A percentile compares a stretch with the other conserved stretches of the same genome.
Evolutionary conservation across 2,797 vertebrate genomes (phyloP).

Genomic region (Natrix natrix): DNA sequence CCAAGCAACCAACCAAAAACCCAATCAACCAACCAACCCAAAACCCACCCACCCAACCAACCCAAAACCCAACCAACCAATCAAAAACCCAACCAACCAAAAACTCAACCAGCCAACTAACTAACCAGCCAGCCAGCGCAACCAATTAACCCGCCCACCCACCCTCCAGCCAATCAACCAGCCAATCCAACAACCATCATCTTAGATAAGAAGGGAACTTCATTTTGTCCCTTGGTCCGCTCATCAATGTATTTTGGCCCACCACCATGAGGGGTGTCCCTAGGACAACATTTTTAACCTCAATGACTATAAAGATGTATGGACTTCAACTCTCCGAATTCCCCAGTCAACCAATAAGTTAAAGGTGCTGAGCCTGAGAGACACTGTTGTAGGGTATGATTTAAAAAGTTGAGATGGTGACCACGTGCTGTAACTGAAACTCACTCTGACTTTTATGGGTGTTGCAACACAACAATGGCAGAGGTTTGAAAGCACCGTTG

Average conservation of each 20-base stretch:
- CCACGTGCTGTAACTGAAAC: neutral
- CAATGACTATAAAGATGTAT: neutral
- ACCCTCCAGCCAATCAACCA: no score
- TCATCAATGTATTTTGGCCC: neutral
- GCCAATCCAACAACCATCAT: no score
- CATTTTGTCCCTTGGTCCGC: neutral
- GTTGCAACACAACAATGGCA: neutral
- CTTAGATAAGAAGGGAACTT: neutral
- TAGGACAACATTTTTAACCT: neutral
- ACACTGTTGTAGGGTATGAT: neutral
- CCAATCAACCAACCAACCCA: no score
- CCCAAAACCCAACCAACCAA: no score
- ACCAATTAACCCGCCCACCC: no score
- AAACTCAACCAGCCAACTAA: no score
- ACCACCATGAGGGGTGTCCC: fast-evolving
- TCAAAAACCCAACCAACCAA: no score
- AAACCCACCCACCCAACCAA: no score
- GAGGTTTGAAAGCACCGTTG: neutral
- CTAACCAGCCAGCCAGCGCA: no score
- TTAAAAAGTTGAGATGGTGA: neutral
- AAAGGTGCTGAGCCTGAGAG: neutral
- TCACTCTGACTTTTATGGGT: neutral
- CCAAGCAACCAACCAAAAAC: no score
- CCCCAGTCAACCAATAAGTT: neutral
- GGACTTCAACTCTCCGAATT: neutral